Conservation (phyloP, 2,797 vertebrate species). For the Sebastes steindachneri region DNA sequence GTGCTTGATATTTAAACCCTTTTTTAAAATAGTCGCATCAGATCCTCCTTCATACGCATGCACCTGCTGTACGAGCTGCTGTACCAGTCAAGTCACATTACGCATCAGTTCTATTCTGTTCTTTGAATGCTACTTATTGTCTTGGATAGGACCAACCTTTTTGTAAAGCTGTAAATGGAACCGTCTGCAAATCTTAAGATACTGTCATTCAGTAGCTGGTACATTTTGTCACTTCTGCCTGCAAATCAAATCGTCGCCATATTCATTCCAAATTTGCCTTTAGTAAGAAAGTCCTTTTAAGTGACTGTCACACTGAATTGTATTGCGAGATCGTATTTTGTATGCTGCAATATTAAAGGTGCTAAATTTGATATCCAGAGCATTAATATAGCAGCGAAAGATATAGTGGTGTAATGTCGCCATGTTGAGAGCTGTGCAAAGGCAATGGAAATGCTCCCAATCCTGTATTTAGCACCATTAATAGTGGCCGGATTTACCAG, state of each 20-base stretch:
- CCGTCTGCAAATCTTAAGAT: background rate
- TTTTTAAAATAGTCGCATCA: background rate
- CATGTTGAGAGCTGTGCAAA: too few relatives aligned
- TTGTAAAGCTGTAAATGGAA: background rate
- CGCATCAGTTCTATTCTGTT: background rate
- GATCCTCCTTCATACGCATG: background rate
- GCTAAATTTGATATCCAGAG: background rate
- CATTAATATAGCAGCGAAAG: background rate
- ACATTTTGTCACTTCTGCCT: background rate
- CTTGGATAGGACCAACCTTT: conserved; percentile 6
- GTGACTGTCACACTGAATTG: background rate
- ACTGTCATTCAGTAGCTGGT: background rate
- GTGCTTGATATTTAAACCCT: background rate
- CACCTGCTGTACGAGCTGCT: background rate
- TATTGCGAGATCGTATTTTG: background rate
- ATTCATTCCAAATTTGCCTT: background rate
- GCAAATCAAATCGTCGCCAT: background rate
- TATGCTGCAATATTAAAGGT: background rate
- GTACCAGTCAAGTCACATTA: conserved; percentile 3
- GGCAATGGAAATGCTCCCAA: too few relatives aligned
- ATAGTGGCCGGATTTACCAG: background rate
- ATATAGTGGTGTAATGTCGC: background rate
- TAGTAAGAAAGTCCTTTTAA: background rate
- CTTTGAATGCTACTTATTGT: conserved; percentile 1
- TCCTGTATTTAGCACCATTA: background rate